Evolutionary conservation across 2,797 vertebrate genomes (phyloP), one percentile per base, ranked within the genome.

Genomic region (Enteromius trimaculatus): DNA sequence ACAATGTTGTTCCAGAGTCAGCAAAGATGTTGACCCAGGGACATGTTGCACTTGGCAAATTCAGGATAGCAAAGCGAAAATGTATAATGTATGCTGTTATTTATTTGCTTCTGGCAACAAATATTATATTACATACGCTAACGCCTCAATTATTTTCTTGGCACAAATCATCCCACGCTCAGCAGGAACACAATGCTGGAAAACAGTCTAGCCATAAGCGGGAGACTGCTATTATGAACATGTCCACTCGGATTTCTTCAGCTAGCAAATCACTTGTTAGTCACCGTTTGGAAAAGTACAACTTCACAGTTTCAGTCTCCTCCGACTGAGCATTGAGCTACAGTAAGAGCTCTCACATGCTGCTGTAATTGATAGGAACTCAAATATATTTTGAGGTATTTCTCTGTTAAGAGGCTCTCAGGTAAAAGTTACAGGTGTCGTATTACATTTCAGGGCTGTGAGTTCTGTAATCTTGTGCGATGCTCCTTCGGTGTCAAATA

Each of bases 251-350:
- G 60, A 71, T 78, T 82, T 49, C 58, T 66, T 49, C 65, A 76
- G 71, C 71, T 70, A 44, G 60, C 70, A 77, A 66, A 80, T 65
- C 55, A 49, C 21, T 60, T 69, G 71, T 79, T 82, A 78, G 72
- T 76, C 51, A 58, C 13, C 53, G 19, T 16, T 69, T 78, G 83
- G 39, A 53, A 85, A 74, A 55, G 66, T 53, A 77, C 14, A 78
- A 80, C 79, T 86, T 77, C 42, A 74, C 21, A 77, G 70, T 69
- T 60, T 72, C 64, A 70, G 77, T 70, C 74, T 77, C 64, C 65
- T 80, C 83, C 77, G 64, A 77, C 49, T 34, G 60, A 4, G n/a
- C 7, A 9, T 19, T 49, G 55, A 84, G 79, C 71, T 58, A 77
- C 55, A 37, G 65, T 37, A 51, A 71, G 62, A 69, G 26, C 47